A percentile compares a stretch with the other conserved stretches of the same genome.
Conservation (phyloP, 2,113 vertebrate species). For the Psittacara wagleri region DNA sequence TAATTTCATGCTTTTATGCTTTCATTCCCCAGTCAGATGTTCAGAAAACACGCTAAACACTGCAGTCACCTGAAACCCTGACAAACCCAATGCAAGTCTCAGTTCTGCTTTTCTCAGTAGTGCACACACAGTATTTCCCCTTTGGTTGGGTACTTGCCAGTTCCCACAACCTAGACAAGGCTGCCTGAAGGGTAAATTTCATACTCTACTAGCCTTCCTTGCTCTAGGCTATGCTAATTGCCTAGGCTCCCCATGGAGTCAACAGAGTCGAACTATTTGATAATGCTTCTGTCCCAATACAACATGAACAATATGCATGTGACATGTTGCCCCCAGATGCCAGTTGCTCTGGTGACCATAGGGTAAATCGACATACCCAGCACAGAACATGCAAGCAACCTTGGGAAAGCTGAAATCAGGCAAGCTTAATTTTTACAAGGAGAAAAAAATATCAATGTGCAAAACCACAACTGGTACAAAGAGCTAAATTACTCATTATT, state of each 20-base stretch:
- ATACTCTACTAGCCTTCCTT: background rate
- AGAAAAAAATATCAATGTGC: background rate
- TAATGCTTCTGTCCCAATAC: background rate
- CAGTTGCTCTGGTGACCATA: background rate
- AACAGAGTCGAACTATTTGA: background rate
- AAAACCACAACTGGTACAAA: background rate
- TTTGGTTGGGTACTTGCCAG: background rate
- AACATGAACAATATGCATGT: rapidly evolving
- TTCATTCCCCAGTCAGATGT: background rate
- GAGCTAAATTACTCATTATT: background rate
- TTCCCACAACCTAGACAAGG: background rate
- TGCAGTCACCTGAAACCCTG: background rate
- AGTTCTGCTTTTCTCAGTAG: background rate
- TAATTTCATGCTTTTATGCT: background rate
- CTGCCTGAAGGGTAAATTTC: background rate
- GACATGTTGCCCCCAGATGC: background rate
- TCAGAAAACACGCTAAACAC: background rate
- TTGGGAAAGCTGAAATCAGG: background rate
- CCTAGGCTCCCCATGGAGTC: rapidly evolving
- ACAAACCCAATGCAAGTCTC: background rate
- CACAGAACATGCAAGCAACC: background rate
- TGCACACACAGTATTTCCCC: rapidly evolving
- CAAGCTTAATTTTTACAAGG: background rate
- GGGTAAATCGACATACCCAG: background rate
- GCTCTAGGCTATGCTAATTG: background rate